Evolutionary conservation across 2,888 invertebrate species (phyloP), one percentile per base, ranked within the genome.

Genomic region (Drosophila melanosoma): DNA sequence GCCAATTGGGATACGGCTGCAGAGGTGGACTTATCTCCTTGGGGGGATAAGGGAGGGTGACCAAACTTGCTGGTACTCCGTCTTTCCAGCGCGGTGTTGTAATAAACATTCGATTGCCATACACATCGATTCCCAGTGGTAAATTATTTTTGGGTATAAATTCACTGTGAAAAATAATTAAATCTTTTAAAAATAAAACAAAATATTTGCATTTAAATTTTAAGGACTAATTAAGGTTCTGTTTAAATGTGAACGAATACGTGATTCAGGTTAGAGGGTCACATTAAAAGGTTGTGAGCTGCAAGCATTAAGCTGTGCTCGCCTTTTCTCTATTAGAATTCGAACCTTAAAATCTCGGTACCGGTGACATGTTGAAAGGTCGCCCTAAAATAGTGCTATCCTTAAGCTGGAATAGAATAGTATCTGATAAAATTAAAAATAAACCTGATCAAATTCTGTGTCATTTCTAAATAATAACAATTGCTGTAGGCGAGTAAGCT

Each of bases 1-100:
- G 79, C 97, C 97, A 97, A 83, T 94, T 94, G 0, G 97, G 97
- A 92, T 97, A 97, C 0, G 97, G 97, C 36, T 92, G 94, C 20
- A 97, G 93, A 11, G 94, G 93, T 0, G 97, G 97, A 62, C 94
- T 94, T n/a, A 92, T 40, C 94, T 93, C 93, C 6, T 94, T 94
- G 0, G 96, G 95, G 1, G 94, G 93, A 64, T 94, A 94, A 0
- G 96, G 94, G 1, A 97, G 91, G 1, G 95, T 96, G 0, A 96
- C 95, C 48, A 97, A 92, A 0, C 96, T 96, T 0, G 95, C 96
- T 0, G 97, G 97, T 0, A 96, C 95, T 0, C 97, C 97, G 36
- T 94, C 93, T 62, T 95, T 95, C 97, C 96, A 97, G 75, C 96
- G 95, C 0, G 97, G 97, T 59, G 97, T 93, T 2, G 96, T 96